Base-by-base conservation (phyloP, 2,113 vertebrate genomes). In the Paradoxurus hermaphroditus region DNA sequence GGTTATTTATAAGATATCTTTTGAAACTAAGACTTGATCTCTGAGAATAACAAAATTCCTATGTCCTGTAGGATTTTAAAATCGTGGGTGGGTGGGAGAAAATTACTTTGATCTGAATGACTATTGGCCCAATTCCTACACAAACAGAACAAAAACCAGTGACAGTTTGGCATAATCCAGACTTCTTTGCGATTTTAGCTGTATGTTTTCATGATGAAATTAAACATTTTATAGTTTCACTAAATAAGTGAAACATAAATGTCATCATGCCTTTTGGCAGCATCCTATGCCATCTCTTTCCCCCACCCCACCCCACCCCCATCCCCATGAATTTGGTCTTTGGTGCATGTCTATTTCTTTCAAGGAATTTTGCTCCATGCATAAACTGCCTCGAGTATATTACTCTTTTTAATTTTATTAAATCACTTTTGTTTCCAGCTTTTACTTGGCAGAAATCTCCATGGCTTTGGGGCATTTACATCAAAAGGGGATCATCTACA, bases 401-500 rank as follows among this genome's bases (percentile, higher is more conserved):
- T 83, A 97, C 1, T 97, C 9, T 62, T 91, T 96, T 98, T 98
- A 93, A 97, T 97, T 98, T 92, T 98, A 95, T 98, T 97, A 94
- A 96, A 63, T 97, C 41, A 93, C 65, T 98, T 98, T 93, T 97
- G 98, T 98, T 98, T 99, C 73, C 98, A 99, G 99, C 99, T 99
- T 99, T 99, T 99, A 99, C 99, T 99, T 99, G 99, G 99, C 99
- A 98, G 99, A 99, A 99, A 99, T 99, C 98, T 99, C 99, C 92
- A 99, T 99, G 99, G 99, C 99, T 97, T 99, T 99, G 98, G 99
- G 99, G 91, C 99, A 99, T 98, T 99, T 99, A 98, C 99, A 99
- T 99, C 99, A 99, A 98, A 99, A 99, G 98, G 99, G 99, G 98
- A 99, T 99, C 98, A 99, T 99, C 99, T 99, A 99, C 98, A 99